Evolutionary conservation across 2,113 vertebrate species (phyloP).

Genomic region (Oriolus oriolus): DNA sequence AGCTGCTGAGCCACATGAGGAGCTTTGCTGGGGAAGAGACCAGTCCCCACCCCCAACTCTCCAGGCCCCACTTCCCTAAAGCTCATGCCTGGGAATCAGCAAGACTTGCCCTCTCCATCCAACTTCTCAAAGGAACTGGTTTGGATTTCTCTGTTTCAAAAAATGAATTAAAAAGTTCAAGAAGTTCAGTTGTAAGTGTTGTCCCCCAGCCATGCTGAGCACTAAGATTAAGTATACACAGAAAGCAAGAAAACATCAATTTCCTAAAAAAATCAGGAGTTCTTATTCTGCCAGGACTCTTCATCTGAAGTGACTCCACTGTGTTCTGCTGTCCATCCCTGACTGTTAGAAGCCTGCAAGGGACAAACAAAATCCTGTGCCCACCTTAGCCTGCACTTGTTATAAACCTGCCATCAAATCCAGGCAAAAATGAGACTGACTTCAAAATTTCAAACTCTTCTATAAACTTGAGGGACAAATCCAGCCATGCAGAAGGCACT

Average conservation of each 20-base stretch:
- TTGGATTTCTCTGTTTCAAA: not conserved
- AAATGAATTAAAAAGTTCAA: not conserved
- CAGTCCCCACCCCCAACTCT: not conserved
- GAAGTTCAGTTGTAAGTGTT: not conserved
- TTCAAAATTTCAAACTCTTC: not conserved
- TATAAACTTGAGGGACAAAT: not conserved
- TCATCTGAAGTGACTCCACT: not conserved
- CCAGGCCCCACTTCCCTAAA: not conserved
- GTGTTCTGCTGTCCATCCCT: not conserved
- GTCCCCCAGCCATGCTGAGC: not conserved
- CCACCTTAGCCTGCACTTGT: fast-evolving
- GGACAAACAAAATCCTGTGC: not conserved
- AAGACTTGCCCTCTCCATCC: not conserved
- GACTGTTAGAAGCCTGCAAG: not conserved
- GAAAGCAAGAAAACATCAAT: not conserved
- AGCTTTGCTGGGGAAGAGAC: not conserved
- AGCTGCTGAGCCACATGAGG: not conserved
- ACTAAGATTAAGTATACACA: not conserved
- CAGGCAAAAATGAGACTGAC: not conserved
- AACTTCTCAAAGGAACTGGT: not conserved
- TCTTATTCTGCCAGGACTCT: not conserved
- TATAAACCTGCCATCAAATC: not conserved
- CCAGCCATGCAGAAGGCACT: not conserved
- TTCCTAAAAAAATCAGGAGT: not conserved
- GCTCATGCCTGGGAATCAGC: not conserved